Percentiles rank a stretch among this genome's conserved stretches.
Evolutionary conservation across 2,888 invertebrate species (phyloP).

Genomic region (Strigamia crassipes): DNA sequence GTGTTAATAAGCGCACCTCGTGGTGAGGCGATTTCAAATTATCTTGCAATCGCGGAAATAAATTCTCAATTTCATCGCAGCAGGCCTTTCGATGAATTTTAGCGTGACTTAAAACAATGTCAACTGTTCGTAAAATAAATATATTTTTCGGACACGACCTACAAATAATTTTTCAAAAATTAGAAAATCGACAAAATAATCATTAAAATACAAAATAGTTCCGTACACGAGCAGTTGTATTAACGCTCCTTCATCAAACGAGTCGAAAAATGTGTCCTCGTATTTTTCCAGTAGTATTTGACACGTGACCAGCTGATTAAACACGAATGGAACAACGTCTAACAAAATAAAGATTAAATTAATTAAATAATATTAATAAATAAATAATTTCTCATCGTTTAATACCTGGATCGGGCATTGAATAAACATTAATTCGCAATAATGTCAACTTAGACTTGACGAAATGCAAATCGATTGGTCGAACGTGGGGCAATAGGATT

Average conservation of each 20-base stretch:
- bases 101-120: constrained; percentile 54
- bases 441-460: background rate
- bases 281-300: background rate
- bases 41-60: constrained; percentile 61
- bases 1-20: constrained; percentile 71
- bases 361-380: too few species aligned
- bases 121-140: constrained; percentile 54
- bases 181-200: constrained; percentile 17
- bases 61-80: constrained; percentile 53
- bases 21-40: constrained; percentile 73
- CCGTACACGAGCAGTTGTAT: constrained; percentile 44
- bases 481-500: constrained; percentile 56
- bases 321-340: background rate
- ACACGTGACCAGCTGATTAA: background rate
- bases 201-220: too few species aligned
- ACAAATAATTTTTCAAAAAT: constrained; percentile 48
- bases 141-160: constrained; percentile 53
- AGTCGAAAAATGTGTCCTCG: background rate
- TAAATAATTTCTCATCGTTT: background rate
- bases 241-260: constrained; percentile 39
- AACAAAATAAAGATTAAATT: background rate
- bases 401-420: background rate
- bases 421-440: background rate
- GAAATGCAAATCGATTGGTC: constrained; percentile 44
- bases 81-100: background rate